Base-by-base conservation (phyloP, 2,888 invertebrate species). In the Ennomos fuscantarius region DNA sequence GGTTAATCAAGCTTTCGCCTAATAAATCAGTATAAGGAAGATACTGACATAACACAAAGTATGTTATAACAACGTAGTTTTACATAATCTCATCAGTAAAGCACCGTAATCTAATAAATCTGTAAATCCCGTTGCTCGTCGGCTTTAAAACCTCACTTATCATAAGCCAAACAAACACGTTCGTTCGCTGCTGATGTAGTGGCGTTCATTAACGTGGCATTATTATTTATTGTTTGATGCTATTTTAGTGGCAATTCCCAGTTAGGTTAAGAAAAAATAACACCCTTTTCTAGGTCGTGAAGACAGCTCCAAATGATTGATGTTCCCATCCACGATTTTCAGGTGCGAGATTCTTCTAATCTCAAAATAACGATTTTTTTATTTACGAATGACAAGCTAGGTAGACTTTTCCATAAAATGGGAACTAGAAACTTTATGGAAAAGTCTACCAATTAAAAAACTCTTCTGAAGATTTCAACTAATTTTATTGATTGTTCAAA, bases 61-160 rank as follows among this genome's bases (percentile, higher is more conserved):
- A 44, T 57, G 47, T 55, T 51, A 60, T 34, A 61, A 60, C 48
- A 66, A 60, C 50, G 58, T 46, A 33, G 33, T 54, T 59, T 62
- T 62, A 60, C 47, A 64, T 61, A 68, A 63, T 59, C 52, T 40
- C 58, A 35, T 13, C 49, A 45, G 57, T 52, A 58, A 66, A 61
- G 55, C 59, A 44, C 34, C 48, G 47, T 65, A 67, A 69, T 67
- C 65, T 53, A 50, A 55, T 62, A 62, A 65, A 62, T 66, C 63
- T 58, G 62, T 62, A 57, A 65, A 65, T 65, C 58, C 60, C 51
- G 59, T 61, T 63, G 62, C 61, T 56, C 60, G 57, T 57, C 60
- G 59, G 61, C 62, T 63, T 64, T 55, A 62, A 62, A 43, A 61
- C 51, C 62, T 60, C 60, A 62, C 66, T 65, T 67, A 69, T 69